Evolutionary conservation across 2,797 vertebrate genomes (phyloP).

Genomic region (Odontamblyopus rebecca): DNA sequence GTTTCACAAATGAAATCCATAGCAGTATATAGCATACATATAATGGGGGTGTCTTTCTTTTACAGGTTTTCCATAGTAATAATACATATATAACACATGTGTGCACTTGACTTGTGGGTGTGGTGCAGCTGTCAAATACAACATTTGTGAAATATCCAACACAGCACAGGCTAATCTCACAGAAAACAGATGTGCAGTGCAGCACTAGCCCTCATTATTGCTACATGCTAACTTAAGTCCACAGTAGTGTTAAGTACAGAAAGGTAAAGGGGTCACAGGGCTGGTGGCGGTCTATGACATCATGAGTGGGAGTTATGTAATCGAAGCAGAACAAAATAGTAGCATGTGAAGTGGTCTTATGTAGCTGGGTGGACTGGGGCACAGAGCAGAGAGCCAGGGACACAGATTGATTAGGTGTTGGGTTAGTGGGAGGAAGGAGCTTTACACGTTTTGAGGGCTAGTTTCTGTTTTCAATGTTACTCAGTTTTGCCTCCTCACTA

Average conservation of each 20-base stretch:
- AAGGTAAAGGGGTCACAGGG: conserved; percentile 14
- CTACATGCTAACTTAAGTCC: conserved; percentile 3
- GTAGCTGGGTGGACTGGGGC: conserved; percentile 40
- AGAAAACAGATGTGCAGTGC: neutral
- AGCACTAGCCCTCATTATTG: neutral
- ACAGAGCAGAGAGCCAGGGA: conserved; percentile 40
- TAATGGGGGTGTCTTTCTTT: neutral
- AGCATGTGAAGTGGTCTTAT: conserved; percentile 43
- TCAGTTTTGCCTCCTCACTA: conserved; percentile 22
- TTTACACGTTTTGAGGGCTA: conserved; percentile 52
- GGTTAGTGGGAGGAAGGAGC: conserved; percentile 55
- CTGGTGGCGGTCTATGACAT: conserved; percentile 33
- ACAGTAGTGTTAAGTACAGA: neutral
- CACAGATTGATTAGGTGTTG: conserved; percentile 68
- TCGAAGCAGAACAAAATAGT: conserved; percentile 35
- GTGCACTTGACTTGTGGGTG: neutral
- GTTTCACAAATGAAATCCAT: neutral
- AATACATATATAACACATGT: neutral
- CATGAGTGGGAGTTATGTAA: conserved; percentile 43
- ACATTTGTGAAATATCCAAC: neutral
- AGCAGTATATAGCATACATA: neutral
- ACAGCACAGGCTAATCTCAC: neutral
- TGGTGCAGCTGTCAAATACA: neutral
- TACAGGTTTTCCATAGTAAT: neutral
- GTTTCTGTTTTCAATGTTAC: conserved; percentile 62